Evolutionary conservation across 1,140 invertebrate genomes (phyloP).

Genomic region (Neodiprion fabricii): DNA sequence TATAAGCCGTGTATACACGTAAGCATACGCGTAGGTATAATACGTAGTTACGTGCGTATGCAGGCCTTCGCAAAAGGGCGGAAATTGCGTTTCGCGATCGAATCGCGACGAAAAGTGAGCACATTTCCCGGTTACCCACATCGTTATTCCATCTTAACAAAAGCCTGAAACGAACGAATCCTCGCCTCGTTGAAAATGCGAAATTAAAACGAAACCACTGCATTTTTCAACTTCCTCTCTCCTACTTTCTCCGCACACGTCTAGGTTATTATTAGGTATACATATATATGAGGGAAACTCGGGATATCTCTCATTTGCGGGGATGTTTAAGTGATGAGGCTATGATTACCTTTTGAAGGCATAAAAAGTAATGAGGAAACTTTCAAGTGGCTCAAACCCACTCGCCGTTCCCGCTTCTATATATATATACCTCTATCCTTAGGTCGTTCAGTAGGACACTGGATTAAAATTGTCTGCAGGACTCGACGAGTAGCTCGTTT

Average conservation of each 20-base stretch:
- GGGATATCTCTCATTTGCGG: conserved; percentile 2
- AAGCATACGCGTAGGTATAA: background rate
- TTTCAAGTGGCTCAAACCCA: background rate
- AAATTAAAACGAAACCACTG: conserved; percentile 25
- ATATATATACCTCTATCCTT: background rate
- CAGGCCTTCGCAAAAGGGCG: conserved; percentile 43
- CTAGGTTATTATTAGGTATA: conserved; percentile 14
- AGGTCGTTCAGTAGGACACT: background rate
- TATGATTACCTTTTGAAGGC: conserved; percentile 13
- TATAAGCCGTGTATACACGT: background rate
- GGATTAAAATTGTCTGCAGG: background rate
- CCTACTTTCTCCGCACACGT: background rate
- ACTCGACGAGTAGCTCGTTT: background rate
- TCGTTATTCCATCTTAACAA: background rate
- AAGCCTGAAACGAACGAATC: background rate
- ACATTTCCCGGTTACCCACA: conserved; percentile 22
- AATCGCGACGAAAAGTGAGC: conserved; percentile 21
- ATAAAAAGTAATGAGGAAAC: conserved; percentile 8
- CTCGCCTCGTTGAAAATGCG: too few species aligned
- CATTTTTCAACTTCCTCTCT: conserved; percentile 24
- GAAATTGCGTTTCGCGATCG: conserved; percentile 60
- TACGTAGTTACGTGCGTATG: conserved; percentile 43
- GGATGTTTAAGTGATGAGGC: conserved; percentile 12
- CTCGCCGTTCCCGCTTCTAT: background rate
- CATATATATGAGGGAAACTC: background rate